A percentile compares a stretch with the other conserved stretches of the same genome.
Conservation (phyloP, 2,797 vertebrate genomes). For the Emydoidea blandingii region DNA sequence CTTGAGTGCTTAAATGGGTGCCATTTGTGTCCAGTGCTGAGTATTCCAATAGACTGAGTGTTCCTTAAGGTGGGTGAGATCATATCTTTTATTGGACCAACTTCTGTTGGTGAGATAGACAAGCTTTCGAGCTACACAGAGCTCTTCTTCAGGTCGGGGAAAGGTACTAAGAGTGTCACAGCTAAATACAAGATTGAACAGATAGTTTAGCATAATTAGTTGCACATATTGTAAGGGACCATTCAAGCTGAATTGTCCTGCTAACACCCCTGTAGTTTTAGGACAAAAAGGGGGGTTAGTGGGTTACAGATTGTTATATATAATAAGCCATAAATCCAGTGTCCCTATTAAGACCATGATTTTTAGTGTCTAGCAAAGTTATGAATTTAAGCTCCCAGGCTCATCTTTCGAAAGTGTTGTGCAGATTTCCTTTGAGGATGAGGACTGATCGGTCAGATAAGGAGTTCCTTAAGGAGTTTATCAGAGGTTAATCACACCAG, state of each 20-base stretch:
- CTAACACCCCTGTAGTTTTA: neutral
- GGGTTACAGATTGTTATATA: neutral
- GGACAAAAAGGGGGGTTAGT: neutral
- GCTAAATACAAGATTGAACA: neutral
- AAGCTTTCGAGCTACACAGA: neutral
- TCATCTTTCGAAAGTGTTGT: too few species aligned
- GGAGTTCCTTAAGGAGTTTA: neutral
- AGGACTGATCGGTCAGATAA: neutral
- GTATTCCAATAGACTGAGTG: neutral
- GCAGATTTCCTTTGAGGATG: neutral
- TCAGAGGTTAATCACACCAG: neutral
- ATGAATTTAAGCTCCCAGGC: too few species aligned
- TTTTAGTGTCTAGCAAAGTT: neutral
- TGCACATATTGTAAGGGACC: neutral
- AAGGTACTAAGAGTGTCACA: neutral
- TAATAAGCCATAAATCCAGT: neutral
- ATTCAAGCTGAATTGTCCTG: neutral
- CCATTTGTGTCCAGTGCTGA: neutral
- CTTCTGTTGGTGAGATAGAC: neutral
- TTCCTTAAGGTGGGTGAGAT: neutral
- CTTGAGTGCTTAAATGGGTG: neutral
- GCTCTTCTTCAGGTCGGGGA: neutral
- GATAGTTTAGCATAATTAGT: neutral
- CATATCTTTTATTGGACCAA: neutral
- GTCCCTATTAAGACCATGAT: neutral